Evolutionary conservation across 2,113 vertebrate genomes (phyloP), one percentile per base, ranked within the genome.

Genomic region (Cephalopterus ornatus): DNA sequence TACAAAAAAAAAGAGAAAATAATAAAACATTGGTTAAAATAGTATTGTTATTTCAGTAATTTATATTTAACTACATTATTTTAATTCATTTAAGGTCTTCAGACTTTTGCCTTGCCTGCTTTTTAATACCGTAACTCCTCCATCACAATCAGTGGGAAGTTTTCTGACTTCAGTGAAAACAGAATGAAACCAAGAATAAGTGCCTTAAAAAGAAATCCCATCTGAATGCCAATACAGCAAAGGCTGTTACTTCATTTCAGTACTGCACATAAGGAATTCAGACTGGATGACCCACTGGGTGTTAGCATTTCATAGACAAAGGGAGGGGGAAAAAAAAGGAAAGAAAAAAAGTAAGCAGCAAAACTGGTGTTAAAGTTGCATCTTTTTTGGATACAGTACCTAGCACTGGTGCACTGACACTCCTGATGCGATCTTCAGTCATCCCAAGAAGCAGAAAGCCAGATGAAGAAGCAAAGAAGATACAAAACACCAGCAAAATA

Each of bases 351-450:
- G 41, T 27, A 8, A n/a, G 87, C 42, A 62, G 93, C 86, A 76
- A 78, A 91, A 89, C 35, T 41, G 33, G 42, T 3, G 58, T 67
- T 92, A 58, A 82, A 78, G 46, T 73, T 86, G 86, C 94, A 95
- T 94, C 96, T 97, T 85, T 92, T 96, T 93, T 17, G 50, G 95
- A 96, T 98, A 99, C 98, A 89, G 97, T 99, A 99, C 99, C 99
- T 99, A 99, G 98, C 95, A 98, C 98, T 8, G 99, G 99, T 97
- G 99, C 99, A 97, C 99, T 99, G 98, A 99, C 98, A 97, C 99
- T 99, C 98, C 99, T 98, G 98, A 97, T 95, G 96, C 99, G 98
- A 97, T 99, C 99, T 99, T 98, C 98, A 98, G 97, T 97, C 97
- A 97, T 98, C 96, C 97, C 98, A 96, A 98, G 97, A 98, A 98